Evolutionary conservation across 2,797 vertebrate genomes (phyloP), one percentile per base, ranked within the genome.

Genomic region (Meda fulgida): DNA sequence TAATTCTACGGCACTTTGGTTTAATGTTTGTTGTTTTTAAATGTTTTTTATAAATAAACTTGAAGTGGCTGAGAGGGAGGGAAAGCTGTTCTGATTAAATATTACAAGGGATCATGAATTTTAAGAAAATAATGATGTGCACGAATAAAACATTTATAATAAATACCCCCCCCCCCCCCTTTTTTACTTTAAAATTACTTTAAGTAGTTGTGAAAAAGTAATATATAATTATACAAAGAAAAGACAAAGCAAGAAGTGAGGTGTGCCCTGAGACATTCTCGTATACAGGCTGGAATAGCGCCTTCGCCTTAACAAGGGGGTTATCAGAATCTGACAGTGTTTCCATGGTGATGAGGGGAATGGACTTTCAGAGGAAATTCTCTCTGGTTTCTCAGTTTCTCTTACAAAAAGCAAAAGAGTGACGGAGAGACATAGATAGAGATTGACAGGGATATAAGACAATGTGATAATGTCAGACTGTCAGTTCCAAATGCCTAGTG

Each of bases 301-400:
- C 70, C 75, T 83, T 85, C 7, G 46, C 84, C 84, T 77, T 82
- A 46, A 65, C 55, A 70, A 73, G 77, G 71, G 43, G 36, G 31
- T 71, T 21, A 38, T 75, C 69, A 73, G 63, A 84, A 78, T 86
- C 84, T 86, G 81, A 86, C 80, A 87, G 87, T 87, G 89, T 89
- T 88, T 88, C 89, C 87, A 89, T 89, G 89, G 89, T 89, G 81
- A 89, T 80, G 55, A 7, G 70, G 36, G 58, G 66, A 86, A 84
- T 53, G 79, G 69, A 67, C 79, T 83, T 88, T 75, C 51, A 78
- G 65, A 87, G 43, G 63, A 89, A 88, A 86, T 80, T 80, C 63
- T 83, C 76, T 36, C 46, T 77, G 84, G 86, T n/a, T n/a, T n/a
- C 75, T 78, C 7, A 80, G 60, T 40, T 79, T 85, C 23, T 75